A percentile compares a stretch with the other conserved stretches of the same genome.
These are phyloP conservation scores for Gymnoscopelus microlampas DNA, from an alignment of 2,797 vertebrate genomes.

Conservation along the genomic window DNA sequence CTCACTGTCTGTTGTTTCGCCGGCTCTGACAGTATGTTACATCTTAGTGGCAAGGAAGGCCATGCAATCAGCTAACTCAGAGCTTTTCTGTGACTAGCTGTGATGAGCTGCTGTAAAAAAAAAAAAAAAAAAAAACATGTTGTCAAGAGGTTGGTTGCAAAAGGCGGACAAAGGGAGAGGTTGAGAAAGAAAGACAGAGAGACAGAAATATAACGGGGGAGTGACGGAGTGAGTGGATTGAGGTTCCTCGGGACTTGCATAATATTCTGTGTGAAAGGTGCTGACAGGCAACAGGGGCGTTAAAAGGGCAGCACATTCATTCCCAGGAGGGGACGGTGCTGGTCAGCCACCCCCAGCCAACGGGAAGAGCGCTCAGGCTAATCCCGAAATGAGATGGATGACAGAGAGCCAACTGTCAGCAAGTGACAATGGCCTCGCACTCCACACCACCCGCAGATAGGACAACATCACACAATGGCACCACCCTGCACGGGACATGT, in stretches of 20 bases:
- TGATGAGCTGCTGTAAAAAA: constrained; percentile 37
- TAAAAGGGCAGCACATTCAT: constrained; percentile 57
- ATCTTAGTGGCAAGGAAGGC: constrained; percentile 46
- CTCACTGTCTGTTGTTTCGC: constrained; percentile 40
- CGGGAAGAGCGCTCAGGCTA: constrained; percentile 23
- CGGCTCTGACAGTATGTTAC: constrained; percentile 46
- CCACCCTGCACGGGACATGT: constrained; percentile 4
- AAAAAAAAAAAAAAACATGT: constrained; percentile 36
- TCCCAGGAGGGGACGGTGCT: constrained; percentile 52
- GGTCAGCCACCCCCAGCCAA: constrained; percentile 30
- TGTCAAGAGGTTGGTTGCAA: constrained; percentile 53
- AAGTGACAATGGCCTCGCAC: constrained; percentile 45
- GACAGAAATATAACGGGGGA: neutral
- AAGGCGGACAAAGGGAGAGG: neutral
- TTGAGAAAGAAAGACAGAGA: neutral
- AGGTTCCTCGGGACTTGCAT: constrained; percentile 47
- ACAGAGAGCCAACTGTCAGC: constrained; percentile 62
- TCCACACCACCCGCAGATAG: constrained; percentile 14
- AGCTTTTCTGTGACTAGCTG: constrained; percentile 53
- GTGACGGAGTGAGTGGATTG: constrained; percentile 49
- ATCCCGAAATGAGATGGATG: constrained; percentile 61
- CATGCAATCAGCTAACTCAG: constrained; percentile 63
- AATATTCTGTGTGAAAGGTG: constrained; percentile 68
- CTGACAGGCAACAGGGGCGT: constrained; percentile 61
- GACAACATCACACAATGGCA: constrained; percentile 21